Evolutionary conservation across 2,113 vertebrate genomes (phyloP), one percentile per base, ranked within the genome.

Genomic region (Mobula birostris): DNA sequence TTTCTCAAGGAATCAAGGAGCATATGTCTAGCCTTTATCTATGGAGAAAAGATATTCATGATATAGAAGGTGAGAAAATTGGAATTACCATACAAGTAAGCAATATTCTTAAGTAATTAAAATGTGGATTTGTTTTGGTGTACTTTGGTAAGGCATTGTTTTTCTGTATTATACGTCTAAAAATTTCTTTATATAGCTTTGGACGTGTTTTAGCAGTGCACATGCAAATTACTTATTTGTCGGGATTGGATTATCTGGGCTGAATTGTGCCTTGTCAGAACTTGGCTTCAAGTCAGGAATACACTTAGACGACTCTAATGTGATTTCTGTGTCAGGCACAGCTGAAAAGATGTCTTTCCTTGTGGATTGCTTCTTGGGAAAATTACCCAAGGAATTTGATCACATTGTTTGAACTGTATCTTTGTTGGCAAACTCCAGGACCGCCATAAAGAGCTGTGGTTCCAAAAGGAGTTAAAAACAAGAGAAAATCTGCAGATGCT

Each of bases 11-110:
- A 17, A 80, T 94, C 58, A 95, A 95, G 0, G 97, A 96, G n/a
- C 91, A 97, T 93, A 95, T 96, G 0, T 96, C 96, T 14, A 96
- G 97, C 27, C 56, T 99, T 95, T 94, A 98, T 96, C 98, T 99
- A 80, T 99, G 99, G 99, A 97, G 96, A 83, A 94, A 95, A 0
- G 97, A 98, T 95, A 98, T 98, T 94, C 98, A 96, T 94, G 95
- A 96, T 94, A 97, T 98, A 85, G 97, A 97, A 95, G 97, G 97
- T 97, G 96, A 94, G 85, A 29, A 17, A 17, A 27, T 74, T 74
- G 14, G 58, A 90, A 90, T 66, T 14, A 6, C 5, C 14, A 17
- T 66, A 66, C 61, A 48, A 48, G 48, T 48, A 48, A 48, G 48
- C 48, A 48, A 48, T 48, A 48, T 48, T 66, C 12, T 15, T n/a